Evolutionary conservation across 2,113 vertebrate genomes (phyloP), one percentile per base, ranked within the genome.

Genomic region (Albula goreensis): DNA sequence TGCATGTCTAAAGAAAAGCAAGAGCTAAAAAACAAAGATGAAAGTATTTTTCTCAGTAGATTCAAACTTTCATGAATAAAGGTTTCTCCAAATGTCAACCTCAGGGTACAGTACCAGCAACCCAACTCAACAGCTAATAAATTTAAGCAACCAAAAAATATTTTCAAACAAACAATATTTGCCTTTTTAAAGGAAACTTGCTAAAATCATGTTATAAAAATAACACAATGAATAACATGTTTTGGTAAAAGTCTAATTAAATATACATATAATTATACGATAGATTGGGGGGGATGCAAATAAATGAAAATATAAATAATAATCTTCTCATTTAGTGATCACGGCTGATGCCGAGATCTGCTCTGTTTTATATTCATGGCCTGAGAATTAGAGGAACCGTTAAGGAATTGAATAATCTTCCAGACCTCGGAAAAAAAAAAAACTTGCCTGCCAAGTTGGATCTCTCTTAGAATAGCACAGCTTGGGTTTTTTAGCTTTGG

Each of bases 361-460:
- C 22, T 80, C 19, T 50, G 79, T 80, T 80, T 80, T 80, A 80
- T 80, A 50, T 50, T 22, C 48, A 50, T 80, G 79, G 79, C 31
- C 49, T 19, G 79, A 80, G 48, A 80, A 51, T 80, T 80, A 80
- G 79, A 74, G 70, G 70, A 80, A 80, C 79, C 50, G 79, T 80
- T 80, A 80, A 80, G 48, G 79, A 80, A 80, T 80, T 80, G 31
- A 80, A 9, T 51, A 51, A 51, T 80, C 41, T 80, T 74, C 70
- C 70, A 74, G 70, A 74, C 70, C 70, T 74, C n/a, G 51, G 50
- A 80, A 80, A 50, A 80, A 80, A 49, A 50, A 13, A 41, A 41
- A 41, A 41, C 31, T n/a, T n/a, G 25, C 50, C 79, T 80, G 79
- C 79, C 50, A 74, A 74, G 70, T 80, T 5, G 7, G 48, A 50